Evolutionary conservation across 2,888 invertebrate genomes (phyloP), one percentile per base, ranked within the genome.

Genomic region (Pristionchus arcanus): DNA sequence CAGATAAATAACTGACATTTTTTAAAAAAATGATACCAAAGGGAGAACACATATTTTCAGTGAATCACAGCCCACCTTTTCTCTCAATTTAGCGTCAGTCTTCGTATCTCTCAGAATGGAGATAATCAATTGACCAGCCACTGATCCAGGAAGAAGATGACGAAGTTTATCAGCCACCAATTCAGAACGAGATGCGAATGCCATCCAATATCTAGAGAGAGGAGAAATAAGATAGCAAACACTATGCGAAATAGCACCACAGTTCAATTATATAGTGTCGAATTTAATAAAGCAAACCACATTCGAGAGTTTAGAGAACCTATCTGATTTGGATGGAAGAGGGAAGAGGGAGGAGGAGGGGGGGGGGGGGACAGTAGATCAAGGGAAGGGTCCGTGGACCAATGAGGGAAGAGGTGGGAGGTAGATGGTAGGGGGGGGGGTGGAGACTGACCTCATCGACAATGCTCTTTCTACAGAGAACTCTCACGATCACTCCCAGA

Each of bases 51-150:
- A n/a, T 1, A 59, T 19, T 5, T 7, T 16, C 28, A 34, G n/a
- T 71, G 42, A 49, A 49, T 9, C 13, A 49, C 42, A 11, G 42
- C 85, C 5, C 0, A 98, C 97, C 13, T 97, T 96, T 25, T 96
- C 95, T 37, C 97, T 95, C 92, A 91, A 91, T 77, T 83, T 91
- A 59, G 59, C 91, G n/a, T 90, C 91, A 59, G 92, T 89, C 86
- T 91, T 91, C 83, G 91, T 91, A 68, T 97, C 96, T 86, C 96
- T 96, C 88, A 98, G 96, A 85, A 96, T 95, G 0, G 97, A 97
- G 91, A 97, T 96, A 0, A 98, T 96, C 0, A 98, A 97, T 71
- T 97, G 96, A 34, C 98, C 95, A 95, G 98, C 97, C 96, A 97
- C 97, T 31, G 97, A 91, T 84, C 97, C 97, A 0, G 98, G 97